Conservation (phyloP, 2,113 vertebrate genomes). For the Spea multiplicata region DNA sequence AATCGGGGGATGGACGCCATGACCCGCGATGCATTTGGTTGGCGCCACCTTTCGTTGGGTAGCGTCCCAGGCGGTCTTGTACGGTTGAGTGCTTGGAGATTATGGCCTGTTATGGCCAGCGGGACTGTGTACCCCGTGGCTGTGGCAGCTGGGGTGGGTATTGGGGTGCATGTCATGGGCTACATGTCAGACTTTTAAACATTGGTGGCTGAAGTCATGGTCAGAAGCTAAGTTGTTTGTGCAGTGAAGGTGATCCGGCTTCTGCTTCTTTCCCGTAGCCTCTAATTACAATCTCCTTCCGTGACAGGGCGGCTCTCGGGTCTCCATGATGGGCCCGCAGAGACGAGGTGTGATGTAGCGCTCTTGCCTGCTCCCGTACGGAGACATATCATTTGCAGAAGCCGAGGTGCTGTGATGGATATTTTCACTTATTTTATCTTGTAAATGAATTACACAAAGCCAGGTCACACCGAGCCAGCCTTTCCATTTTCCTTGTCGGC, state of each 20-base stretch:
- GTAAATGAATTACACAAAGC: slow-evolving; percentile 68
- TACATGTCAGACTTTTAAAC: too few species aligned
- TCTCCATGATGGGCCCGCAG: neutral
- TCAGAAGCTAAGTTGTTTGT: neutral
- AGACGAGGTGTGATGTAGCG: neutral
- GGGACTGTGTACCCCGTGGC: too few species aligned
- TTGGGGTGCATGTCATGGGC: too few species aligned
- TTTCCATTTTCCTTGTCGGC: slow-evolving; percentile 29
- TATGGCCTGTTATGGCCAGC: too few species aligned
- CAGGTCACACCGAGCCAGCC: slow-evolving; percentile 47
- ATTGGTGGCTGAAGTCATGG: neutral
- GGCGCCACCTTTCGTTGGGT: too few species aligned
- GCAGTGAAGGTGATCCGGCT: neutral
- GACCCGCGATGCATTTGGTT: too few species aligned
- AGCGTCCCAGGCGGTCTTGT: too few species aligned
- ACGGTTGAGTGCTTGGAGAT: too few species aligned
- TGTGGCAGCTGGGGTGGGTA: too few species aligned
- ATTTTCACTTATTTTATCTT: slow-evolving; percentile 75
- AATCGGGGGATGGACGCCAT: too few species aligned
- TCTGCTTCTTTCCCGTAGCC: neutral
- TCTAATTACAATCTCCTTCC: slow-evolving; percentile 4
- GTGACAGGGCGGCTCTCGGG: neutral
- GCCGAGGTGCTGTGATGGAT: slow-evolving; percentile 60
- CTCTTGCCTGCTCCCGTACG: slow-evolving; percentile 26
- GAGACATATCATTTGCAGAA: slow-evolving; percentile 59